Conservation (phyloP, 2,888 invertebrate genomes). For the Cephus rjabovi region DNA sequence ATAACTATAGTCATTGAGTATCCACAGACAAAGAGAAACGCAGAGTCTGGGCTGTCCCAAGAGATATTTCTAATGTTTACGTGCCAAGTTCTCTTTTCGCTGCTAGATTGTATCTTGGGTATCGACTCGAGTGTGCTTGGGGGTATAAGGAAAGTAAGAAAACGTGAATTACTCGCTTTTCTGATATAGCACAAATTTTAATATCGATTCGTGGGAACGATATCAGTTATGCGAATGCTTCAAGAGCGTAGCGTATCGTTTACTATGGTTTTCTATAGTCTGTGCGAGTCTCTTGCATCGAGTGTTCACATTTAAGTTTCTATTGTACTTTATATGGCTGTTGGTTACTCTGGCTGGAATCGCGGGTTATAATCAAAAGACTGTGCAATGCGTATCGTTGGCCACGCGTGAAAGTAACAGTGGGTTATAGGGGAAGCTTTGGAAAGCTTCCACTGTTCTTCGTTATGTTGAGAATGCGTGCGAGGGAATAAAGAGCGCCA, state of each 20-base stretch:
- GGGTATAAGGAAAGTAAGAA: background rate
- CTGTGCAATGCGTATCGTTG: background rate
- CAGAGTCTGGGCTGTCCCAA: background rate
- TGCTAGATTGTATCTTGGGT: background rate
- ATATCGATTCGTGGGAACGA: background rate
- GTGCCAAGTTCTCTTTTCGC: background rate
- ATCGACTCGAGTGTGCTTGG: background rate
- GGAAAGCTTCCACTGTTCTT: background rate
- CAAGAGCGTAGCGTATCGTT: background rate
- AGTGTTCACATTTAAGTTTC: background rate
- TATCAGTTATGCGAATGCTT: background rate
- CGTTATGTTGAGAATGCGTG: background rate
- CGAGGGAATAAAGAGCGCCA: background rate
- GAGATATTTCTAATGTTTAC: background rate
- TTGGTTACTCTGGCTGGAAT: background rate
- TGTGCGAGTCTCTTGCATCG: background rate
- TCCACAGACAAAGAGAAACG: background rate
- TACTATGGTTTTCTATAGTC: background rate
- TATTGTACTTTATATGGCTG: background rate
- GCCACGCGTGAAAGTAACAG: background rate
- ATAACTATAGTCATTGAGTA: too few species aligned
- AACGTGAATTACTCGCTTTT: background rate
- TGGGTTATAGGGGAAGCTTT: background rate
- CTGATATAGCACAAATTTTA: background rate
- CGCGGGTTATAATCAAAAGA: background rate